Evolutionary conservation across 2,888 invertebrate species (phyloP), one percentile per base, ranked within the genome.

Genomic region (Volucella inflata): DNA sequence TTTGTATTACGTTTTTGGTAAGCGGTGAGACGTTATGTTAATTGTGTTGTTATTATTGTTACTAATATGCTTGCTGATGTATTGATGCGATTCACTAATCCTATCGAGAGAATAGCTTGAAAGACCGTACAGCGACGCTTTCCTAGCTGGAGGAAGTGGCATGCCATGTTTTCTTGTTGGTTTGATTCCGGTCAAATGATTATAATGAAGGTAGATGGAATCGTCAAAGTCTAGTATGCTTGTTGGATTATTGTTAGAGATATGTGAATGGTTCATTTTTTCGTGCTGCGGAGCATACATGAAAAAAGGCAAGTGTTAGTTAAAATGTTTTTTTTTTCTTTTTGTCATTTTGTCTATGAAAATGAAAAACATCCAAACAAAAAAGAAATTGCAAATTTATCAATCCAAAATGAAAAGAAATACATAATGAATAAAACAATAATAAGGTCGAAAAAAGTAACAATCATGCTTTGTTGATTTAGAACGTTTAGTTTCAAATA

Each of bases 71-170:
- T 85, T 81, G 71, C 17, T 85, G 67, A 59, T 85, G 62, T 71
- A 71, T 14, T 71, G 85, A 62, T 70, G 70, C 16, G 76, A 71
- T 76, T 85, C 76, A 76, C 70, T 76, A 81, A 80, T 81, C 62
- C 71, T 76, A 72, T 85, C 71, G 60, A 76, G 70, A 11, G n/a
- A 57, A 62, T 67, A 71, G 30, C 38, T 76, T 67, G 85, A 67
- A 44, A 85, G 60, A 50, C 85, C 81, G 68, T 81, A 81, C 60
- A 85, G 60, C 76, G 85, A 82, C 72, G 77, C 60, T 71, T 75
- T 62, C 71, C 76, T 80, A 67, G 79, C 36, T 70, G 79, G 59
- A 53, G 74, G 68, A 70, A 59, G 74, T 48, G 70, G 74, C 80
- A 79, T 84, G 84, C 59, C 64, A 75, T 64, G 59, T 75, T 75